Base-by-base conservation (phyloP, 1,140 invertebrate genomes). In the Calephelis virginiensis region DNA sequence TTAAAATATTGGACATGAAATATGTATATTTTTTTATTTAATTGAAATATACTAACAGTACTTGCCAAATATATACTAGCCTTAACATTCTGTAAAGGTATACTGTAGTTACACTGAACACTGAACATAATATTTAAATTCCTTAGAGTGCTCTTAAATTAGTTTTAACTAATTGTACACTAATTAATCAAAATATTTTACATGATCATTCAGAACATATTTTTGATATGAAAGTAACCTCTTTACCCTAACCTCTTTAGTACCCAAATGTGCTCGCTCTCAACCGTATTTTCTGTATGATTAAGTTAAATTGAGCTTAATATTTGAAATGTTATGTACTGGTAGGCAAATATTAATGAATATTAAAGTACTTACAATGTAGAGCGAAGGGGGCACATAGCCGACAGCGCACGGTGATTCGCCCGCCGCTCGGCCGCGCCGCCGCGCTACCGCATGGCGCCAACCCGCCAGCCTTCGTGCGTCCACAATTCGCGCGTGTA, bases 371-470 rank as follows among this genome's bases (percentile, higher is more conserved):
- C 90, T 92, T 76, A 92, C 90, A 86, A 81, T 89, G 90, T 86
- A 89, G 87, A 86, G 86, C 87, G 83, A 87, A 79, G 83, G 82
- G 85, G 86, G 88, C 89, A 87, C 90, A 92, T 92, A 88, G 90
- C 90, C 89, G 89, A 87, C 81, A 88, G 85, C 86, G 85, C 73
- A 87, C 82, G 85, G 81, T 78, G 71, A 77, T 65, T 77, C 82
- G 85, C 80, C 82, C 89, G 86, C 86, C 83, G 85, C 88, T 83
- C 88, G 85, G 89, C 84, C 77, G 85, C 84, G 81, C 83, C 84
- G 72, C 77, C 83, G 82, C 81, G 87, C 84, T 88, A 86, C 84
- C 89, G 82, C 86, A 86, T 86, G 81, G 75, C 86, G 84, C 79
- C 75, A 74, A 72, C 74, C 72, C 74, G 73, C 76, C 75, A 74